These are phyloP conservation scores for Tenthredo notha DNA, from an alignment of 2,888 invertebrate genomes.

Conservation along the genomic window DNA sequence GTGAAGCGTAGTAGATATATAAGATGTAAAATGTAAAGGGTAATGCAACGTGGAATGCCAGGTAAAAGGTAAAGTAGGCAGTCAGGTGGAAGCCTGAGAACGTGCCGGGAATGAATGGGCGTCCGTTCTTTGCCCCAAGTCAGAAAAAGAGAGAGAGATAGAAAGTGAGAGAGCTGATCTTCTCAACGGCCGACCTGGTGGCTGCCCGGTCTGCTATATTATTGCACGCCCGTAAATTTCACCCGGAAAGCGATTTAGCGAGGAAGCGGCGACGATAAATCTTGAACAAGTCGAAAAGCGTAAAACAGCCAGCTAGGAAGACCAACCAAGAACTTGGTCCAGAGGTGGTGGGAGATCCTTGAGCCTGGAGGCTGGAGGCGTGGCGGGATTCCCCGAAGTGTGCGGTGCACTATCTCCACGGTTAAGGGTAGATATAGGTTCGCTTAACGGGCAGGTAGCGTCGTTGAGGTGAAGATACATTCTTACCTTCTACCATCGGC, in stretches of 20 bases:
- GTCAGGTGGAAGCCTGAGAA: constrained; percentile 52
- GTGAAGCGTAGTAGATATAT: neutral
- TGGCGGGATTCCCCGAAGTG: constrained; percentile 52
- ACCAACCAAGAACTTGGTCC: constrained; percentile 3
- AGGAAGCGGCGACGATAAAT: constrained; percentile 77
- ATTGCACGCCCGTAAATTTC: constrained; percentile 77
- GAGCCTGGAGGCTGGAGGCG: constrained; percentile 34
- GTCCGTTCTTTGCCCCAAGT: constrained; percentile 45
- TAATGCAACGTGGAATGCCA: constrained; percentile 44
- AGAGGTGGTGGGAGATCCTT: constrained; percentile 34
- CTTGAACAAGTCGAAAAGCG: constrained; percentile 78
- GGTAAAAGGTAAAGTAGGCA: constrained; percentile 50
- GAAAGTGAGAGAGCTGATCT: constrained; percentile 38
- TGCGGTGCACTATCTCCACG: constrained; percentile 47
- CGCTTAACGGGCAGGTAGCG: constrained; percentile 31
- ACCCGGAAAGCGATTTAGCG: constrained; percentile 78
- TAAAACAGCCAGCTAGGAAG: constrained; percentile 67
- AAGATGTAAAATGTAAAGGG: constrained; percentile 28
- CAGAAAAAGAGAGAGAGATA: constrained; percentile 49
- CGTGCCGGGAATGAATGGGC: constrained; percentile 54
- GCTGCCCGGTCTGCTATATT: constrained; percentile 66
- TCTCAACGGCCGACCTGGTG: constrained; percentile 42
- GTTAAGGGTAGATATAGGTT: constrained; percentile 41
- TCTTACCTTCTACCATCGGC: constrained; percentile 39
- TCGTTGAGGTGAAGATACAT: constrained; percentile 28